phyloP scores from a whole-genome alignment of 2,888 invertebrate genomes.

The Ecliptopera silaceata region DNA sequence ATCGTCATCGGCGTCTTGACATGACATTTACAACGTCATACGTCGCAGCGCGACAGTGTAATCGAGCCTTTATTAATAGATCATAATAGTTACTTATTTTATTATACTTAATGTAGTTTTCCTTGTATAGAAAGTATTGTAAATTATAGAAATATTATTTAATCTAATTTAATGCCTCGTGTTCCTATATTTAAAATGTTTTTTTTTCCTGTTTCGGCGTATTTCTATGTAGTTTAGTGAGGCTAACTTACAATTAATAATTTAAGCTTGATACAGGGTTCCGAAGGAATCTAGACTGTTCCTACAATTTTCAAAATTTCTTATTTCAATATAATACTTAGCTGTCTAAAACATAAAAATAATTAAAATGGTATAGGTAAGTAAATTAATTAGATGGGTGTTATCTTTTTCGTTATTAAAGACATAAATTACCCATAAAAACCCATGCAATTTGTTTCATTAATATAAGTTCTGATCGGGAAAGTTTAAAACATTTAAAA shows the following conservation, averaged over 20 bases:
- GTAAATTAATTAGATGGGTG: no score
- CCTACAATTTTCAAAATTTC: not conserved
- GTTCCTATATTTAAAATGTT: constrained; percentile 30
- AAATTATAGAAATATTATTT: constrained; percentile 35
- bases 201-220: constrained; percentile 9
- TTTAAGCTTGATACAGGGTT: constrained; percentile 20
- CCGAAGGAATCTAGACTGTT: constrained; percentile 24
- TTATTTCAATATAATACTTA: no score
- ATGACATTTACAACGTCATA: not conserved
- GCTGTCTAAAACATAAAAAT: no score
- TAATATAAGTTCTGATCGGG: no score
- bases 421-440: no score
- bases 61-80: constrained; percentile 6
- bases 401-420: no score
- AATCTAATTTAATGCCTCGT: constrained; percentile 24
- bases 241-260: constrained; percentile 10
- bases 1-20: not conserved
- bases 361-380: no score
- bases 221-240: constrained; percentile 12
- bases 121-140: constrained; percentile 14
- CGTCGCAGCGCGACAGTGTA: constrained; percentile 2
- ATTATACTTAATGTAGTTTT: constrained; percentile 1
- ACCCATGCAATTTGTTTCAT: no score
- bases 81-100: not conserved
- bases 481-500: no score